These are phyloP conservation scores for Felis catus DNA, from an alignment of 2,113 vertebrate genomes.

Conservation along the genomic window F.catus_Fca126_mat1.0 CM031416.1:41792501-41793000, in stretches of 20 bases:
- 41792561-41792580: rapidly evolving
- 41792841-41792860: rapidly evolving
- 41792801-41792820: not conserved
- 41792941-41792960: not conserved
- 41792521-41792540: not conserved
- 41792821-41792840: rapidly evolving
- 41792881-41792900: too few relatives aligned
- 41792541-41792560: not conserved
- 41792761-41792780: not conserved
- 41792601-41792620: not conserved
- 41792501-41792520: not conserved
- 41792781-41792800: not conserved
- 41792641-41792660: not conserved
- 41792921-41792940: not conserved
- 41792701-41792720: not conserved
- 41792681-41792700: not conserved
- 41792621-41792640: not conserved
- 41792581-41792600: not conserved
- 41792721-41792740: too few relatives aligned
- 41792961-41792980: not conserved
- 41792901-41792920: not conserved
- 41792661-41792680: not conserved
- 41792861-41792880: not conserved
- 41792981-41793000: not conserved
- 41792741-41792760: too few relatives aligned